Base-by-base conservation (phyloP, 2,888 invertebrate genomes). In the Ommatoiulus sabulosus region DNA sequence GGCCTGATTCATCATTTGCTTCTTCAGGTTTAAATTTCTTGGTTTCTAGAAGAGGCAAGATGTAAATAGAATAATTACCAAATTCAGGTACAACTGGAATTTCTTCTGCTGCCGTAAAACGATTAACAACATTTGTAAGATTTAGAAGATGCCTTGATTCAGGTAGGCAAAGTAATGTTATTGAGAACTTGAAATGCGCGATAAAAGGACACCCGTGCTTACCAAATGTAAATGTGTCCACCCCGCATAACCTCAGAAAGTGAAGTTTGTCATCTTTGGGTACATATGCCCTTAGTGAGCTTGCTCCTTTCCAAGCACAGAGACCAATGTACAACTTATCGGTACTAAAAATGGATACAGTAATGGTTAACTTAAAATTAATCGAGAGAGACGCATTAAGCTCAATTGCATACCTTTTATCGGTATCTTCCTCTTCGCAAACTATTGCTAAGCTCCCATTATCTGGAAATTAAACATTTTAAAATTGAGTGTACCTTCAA, bases 241-340 rank as follows among this genome's bases (percentile, higher is more conserved):
- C 96, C 0, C 97, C 97, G 90, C 97, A 94, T 84, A 99, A 93
- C 12, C 98, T 93, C 87, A 99, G 93, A 91, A 96, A 96, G 93
- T 99, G 99, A 35, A 97, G 94, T 0, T 97, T 95, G 92, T 97
- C 97, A 89, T 96, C 95, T 46, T 95, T 94, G 44, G 97, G 95
- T 52, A 98, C 96, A 93, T 98, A 99, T 0, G 97, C 97, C 20
- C 98, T 94, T 35, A 98, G 93, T 0, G 97, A 97, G 89, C 95
- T 95, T 15, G 95, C 96, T 5, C 98, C 98, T 90, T 97, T 95
- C 98, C 99, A 99, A 0, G 98, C 98, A 87, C 97, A 97, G 89
- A 97, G 93, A 63, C 95, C 94, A 87, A 97, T 93, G 57, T 92
- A 92, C 63, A 94, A 92, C 20, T 90, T 44, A 43, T 88, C 88